Percentiles rank a stretch among this genome's conserved stretches.
phyloP scores from a whole-genome alignment of 2,888 invertebrate species.

The Philereme transversata region DNA sequence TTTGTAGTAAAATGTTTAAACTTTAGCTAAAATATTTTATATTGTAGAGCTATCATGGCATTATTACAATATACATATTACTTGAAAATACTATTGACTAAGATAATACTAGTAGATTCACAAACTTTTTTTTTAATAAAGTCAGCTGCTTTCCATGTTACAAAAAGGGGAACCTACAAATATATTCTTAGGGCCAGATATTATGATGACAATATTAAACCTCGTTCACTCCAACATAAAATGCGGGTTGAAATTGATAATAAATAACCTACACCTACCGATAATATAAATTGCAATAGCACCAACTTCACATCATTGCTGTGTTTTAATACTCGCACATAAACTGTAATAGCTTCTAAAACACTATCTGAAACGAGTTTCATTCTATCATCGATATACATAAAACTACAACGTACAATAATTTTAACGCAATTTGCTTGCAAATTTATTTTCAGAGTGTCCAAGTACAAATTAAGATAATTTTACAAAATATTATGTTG shows the following conservation, averaged over 20 bases:
- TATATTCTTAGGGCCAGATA: background rate
- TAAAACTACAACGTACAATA: slow-evolving; percentile 9
- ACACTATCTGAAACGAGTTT: slow-evolving; percentile 15
- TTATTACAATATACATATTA: too few species aligned
- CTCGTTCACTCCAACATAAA: slow-evolving; percentile 8
- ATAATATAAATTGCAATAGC: slow-evolving; percentile 14
- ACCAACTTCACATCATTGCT: slow-evolving; percentile 11
- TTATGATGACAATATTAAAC: background rate
- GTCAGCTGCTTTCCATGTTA: background rate
- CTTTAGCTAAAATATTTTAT: too few species aligned
- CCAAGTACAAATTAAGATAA: slow-evolving; percentile 15
- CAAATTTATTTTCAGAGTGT: slow-evolving; percentile 6
- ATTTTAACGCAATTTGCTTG: slow-evolving; percentile 7
- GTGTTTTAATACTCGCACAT: slow-evolving; percentile 10
- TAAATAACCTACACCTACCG: slow-evolving; percentile 19
- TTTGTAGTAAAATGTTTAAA: background rate
- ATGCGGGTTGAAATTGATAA: slow-evolving; percentile 12
- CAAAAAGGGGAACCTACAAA: background rate
- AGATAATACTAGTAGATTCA: too few species aligned
- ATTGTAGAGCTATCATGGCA: too few species aligned
- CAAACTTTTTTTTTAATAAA: background rate
- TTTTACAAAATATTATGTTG: slow-evolving; percentile 8
- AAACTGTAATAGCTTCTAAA: slow-evolving; percentile 19
- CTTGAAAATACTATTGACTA: too few species aligned
- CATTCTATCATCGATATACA: background rate